These are phyloP conservation scores for Oithona nana DNA, from an alignment of 2,888 invertebrate species.

Conservation along the genomic window DNA sequence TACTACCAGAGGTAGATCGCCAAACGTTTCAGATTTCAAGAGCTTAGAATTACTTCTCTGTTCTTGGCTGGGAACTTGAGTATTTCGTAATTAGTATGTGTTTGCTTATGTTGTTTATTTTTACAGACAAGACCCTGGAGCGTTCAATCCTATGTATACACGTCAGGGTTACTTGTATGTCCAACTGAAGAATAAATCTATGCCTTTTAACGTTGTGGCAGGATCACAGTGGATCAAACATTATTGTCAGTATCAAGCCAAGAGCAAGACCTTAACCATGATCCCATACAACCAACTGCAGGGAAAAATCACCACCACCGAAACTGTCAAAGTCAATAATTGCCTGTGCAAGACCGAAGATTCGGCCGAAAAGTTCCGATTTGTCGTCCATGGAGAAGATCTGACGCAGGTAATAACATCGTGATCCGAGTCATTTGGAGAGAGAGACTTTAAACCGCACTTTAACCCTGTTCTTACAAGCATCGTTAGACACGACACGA, in stretches of 20 bases:
- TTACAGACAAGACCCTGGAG: slow-evolving; percentile 41
- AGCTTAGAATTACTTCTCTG: too few species aligned
- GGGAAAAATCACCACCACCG: slow-evolving; percentile 54
- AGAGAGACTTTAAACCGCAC: too few species aligned
- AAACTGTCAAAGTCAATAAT: neutral
- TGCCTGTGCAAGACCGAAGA: slow-evolving; percentile 25
- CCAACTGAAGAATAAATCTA: slow-evolving; percentile 79
- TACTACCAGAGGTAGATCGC: too few species aligned
- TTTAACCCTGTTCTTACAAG: too few species aligned
- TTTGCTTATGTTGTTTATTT: slow-evolving; percentile 36
- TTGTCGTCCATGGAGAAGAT: slow-evolving; percentile 2
- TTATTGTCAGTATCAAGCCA: slow-evolving; percentile 83
- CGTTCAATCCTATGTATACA: slow-evolving; percentile 43
- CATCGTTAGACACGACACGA: too few species aligned
- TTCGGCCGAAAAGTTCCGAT: neutral
- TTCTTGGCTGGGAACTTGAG: too few species aligned
- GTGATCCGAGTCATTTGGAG: neutral
- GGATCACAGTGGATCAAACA: slow-evolving; percentile 63
- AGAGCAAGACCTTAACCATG: slow-evolving; percentile 67
- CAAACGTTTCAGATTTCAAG: too few species aligned
- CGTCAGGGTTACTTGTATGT: slow-evolving; percentile 82
- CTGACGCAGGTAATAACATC: neutral
- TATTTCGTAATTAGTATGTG: too few species aligned
- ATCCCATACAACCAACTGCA: slow-evolving; percentile 85
- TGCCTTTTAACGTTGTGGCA: slow-evolving; percentile 20